Evolutionary conservation across 92 coral and sea anemone species (phyloP), one percentile per base, ranked within the genome.

Genomic region (Porites rus): DNA sequence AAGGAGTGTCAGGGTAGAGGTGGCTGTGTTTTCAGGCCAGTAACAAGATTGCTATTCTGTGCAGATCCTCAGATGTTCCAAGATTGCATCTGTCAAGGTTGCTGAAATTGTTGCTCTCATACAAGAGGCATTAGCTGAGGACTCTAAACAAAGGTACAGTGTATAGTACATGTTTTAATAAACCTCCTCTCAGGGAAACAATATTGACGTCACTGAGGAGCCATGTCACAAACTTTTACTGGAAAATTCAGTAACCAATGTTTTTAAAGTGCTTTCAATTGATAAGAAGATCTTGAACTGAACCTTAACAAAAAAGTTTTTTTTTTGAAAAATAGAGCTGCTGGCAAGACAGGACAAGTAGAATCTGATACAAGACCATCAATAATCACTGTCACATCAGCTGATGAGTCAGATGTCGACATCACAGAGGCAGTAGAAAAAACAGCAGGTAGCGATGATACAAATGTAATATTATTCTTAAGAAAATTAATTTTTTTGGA

Each of bases 21-120:
- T 38, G 46, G 46, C 46, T 38, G 46, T 38, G 46, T 38, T 38
- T 38, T 38, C 46, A 38, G 46, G 46, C 46, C 46, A 38, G 4
- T 38, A 38, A 38, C 4, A 0, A 38, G 46, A 38, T 0, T 38
- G 13, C 16, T 14, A 11, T 56, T 8, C 18, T 8, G 1, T 78
- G 61, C 82, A 97, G 99, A 96, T 97, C 58, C 87, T 97, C 68
- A 96, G 99, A 22, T 97, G 99, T 82, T 95, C 99, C 61, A 90
- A 95, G 70, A 97, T 97, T 43, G 95, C 99, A 81, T 95, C 94
- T 56, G 98, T 97, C 18, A 97, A 97, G 88, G 99, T 97, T 21
- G 82, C 93, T 72, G 99, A 97, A 84, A 92, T 95, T 75, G 87
- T 92, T 54, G 95, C 94, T 71, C 89, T 95, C 4, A 95, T 97